Evolutionary conservation across 2,797 vertebrate genomes (phyloP).

Genomic region (Cirrhinus mrigala): DNA sequence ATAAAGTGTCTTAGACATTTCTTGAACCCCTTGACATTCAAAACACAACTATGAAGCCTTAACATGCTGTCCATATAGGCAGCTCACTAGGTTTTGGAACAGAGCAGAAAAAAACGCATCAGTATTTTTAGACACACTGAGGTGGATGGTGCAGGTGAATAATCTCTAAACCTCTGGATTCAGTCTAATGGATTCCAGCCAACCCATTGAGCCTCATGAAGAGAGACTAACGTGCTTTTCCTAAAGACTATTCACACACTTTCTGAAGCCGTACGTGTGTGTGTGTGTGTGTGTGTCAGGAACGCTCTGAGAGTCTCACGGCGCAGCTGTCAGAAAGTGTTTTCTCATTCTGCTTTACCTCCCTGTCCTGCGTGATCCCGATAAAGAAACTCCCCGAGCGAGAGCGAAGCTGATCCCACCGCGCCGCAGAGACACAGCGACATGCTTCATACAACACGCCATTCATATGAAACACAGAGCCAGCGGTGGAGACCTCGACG

Average conservation of each 20-base stretch:
- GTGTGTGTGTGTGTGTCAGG: not conserved
- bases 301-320: not conserved
- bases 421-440: not conserved
- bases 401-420: slow-evolving; percentile 3
- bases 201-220: slow-evolving; percentile 8
- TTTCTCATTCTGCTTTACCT: slow-evolving; percentile 19
- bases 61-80: not conserved
- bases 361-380: slow-evolving; percentile 32
- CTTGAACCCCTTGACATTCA: not conserved
- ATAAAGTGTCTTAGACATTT: not conserved
- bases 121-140: slow-evolving; percentile 17
- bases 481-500: not conserved
- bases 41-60: not conserved
- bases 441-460: not conserved
- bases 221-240: slow-evolving; percentile 16
- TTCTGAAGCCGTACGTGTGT: not conserved
- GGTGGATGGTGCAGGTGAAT: slow-evolving; percentile 26
- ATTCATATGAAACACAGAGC: not conserved
- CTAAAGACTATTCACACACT: slow-evolving; percentile 4
- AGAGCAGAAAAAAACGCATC: not conserved
- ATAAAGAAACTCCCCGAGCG: slow-evolving; percentile 26
- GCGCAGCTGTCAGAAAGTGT: slow-evolving; percentile 18
- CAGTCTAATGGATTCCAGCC: slow-evolving; percentile 10
- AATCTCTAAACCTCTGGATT: slow-evolving; percentile 32
- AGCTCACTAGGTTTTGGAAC: not conserved